Percentiles rank a stretch among this genome's conserved stretches.
Conservation (phyloP, 2,797 vertebrate genomes). For the Galagoides demidoff region DNA sequence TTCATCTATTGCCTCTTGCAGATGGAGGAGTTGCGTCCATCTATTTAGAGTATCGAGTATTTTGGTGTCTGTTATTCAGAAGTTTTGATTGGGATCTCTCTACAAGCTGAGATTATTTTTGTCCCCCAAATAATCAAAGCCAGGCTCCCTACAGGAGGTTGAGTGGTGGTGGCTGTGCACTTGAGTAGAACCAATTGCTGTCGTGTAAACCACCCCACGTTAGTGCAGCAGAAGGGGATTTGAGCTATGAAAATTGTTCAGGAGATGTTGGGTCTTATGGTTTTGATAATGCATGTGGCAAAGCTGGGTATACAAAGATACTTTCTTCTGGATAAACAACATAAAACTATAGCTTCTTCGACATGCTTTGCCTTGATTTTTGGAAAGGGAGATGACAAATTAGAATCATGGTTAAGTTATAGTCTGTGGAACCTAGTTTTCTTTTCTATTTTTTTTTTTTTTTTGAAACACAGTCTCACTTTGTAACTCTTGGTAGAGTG, state of each 20-base stretch:
- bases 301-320: not conserved
- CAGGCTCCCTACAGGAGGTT: slow-evolving; percentile 63
- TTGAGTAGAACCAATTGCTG: slow-evolving; percentile 45
- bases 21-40: slow-evolving; percentile 75
- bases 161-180: slow-evolving; percentile 26
- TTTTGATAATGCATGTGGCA: slow-evolving; percentile 62
- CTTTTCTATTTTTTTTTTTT: too few relatives aligned
- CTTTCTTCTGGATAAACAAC: slow-evolving; percentile 49
- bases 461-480: too few relatives aligned
- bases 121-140: slow-evolving; percentile 75
- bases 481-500: too few relatives aligned
- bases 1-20: slow-evolving; percentile 76
- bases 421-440: not conserved
- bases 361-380: slow-evolving; percentile 50
- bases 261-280: slow-evolving; percentile 43
- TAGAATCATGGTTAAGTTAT: slow-evolving; percentile 16
- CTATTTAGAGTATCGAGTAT: slow-evolving; percentile 78
- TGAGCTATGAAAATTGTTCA: not conserved
- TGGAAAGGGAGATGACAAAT: slow-evolving; percentile 57
- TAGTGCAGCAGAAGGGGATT: not conserved
- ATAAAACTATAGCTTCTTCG: slow-evolving; percentile 34
- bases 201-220: not conserved
- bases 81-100: slow-evolving; percentile 71
- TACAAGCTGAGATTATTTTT: slow-evolving; percentile 78
- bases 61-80: slow-evolving; percentile 71